Percentiles rank a stretch among this genome's conserved stretches.
phyloP scores from a whole-genome alignment of 2,888 invertebrate species.

The Melikaiella ostensackeni region DNA sequence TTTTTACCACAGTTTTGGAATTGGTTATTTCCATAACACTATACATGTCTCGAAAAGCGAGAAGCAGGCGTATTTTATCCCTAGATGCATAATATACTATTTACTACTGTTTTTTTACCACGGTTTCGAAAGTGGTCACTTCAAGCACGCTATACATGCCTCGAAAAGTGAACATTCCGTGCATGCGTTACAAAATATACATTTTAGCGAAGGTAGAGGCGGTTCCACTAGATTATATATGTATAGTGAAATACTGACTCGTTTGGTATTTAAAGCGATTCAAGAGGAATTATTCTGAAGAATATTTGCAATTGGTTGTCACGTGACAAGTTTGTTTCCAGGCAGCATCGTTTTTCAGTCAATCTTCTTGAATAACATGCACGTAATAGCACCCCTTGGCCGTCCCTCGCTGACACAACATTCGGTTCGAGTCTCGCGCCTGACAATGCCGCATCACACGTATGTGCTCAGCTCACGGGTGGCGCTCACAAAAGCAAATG shows the following conservation, averaged over 20 bases:
- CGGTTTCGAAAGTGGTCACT: no score
- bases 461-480: conserved; percentile 30
- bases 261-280: not conserved
- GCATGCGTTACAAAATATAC: not conserved
- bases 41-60: no score
- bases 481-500: conserved; percentile 37
- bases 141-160: no score
- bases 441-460: conserved; percentile 29
- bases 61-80: no score
- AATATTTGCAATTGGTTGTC: conserved; percentile 22
- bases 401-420: conserved; percentile 21
- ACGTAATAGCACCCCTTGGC: conserved; percentile 19
- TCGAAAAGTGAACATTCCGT: no score
- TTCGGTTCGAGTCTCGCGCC: conserved; percentile 17
- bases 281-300: not conserved
- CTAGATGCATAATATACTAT: no score
- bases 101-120: no score
- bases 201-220: not conserved
- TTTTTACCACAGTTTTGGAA: no score
- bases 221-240: not conserved
- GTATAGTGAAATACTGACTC: not conserved
- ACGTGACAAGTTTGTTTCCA: conserved; percentile 19
- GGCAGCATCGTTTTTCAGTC: conserved; percentile 29
- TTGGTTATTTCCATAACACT: no score
- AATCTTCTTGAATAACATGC: conserved; percentile 31